Evolutionary conservation across 1,140 invertebrate genomes (phyloP).

Genomic region (Pseudomyrmex concolor): DNA sequence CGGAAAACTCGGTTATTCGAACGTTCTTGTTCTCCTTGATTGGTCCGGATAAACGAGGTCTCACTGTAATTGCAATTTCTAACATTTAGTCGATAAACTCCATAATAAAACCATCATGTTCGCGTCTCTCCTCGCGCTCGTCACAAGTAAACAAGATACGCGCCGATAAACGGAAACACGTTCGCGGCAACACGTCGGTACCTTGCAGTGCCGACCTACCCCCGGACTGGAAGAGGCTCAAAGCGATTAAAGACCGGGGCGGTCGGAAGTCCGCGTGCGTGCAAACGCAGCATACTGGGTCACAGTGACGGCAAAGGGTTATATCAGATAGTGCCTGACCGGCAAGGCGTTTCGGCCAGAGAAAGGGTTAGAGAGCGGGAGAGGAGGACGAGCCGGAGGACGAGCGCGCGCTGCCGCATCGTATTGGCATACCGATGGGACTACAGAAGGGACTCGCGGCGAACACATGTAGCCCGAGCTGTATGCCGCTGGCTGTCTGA

Average conservation of each 20-base stretch:
- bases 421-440: slow-evolving; percentile 75
- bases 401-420: slow-evolving; percentile 25
- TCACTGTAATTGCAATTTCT: neutral
- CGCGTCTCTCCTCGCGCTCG: neutral
- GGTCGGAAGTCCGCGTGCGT: slow-evolving; percentile 70
- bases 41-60: too few relatives aligned
- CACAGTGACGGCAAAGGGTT: slow-evolving; percentile 77
- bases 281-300: slow-evolving; percentile 76
- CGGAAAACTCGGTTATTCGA: too few relatives aligned
- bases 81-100: too few relatives aligned
- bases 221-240: slow-evolving; percentile 66
- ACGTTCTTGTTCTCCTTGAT: too few relatives aligned
- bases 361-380: slow-evolving; percentile 26
- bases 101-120: neutral
- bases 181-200: slow-evolving; percentile 59
- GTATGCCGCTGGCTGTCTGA: slow-evolving; percentile 72
- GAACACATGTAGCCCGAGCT: slow-evolving; percentile 73
- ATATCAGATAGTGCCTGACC: slow-evolving; percentile 68
- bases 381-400: slow-evolving; percentile 29
- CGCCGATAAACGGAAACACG: slow-evolving; percentile 34
- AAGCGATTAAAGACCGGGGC: slow-evolving; percentile 73
- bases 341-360: slow-evolving; percentile 61
- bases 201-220: slow-evolving; percentile 65
- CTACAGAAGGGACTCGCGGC: slow-evolving; percentile 51
- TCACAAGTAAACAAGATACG: slow-evolving; percentile 2